Evolutionary conservation across 2,888 invertebrate genomes (phyloP), one percentile per base, ranked within the genome.

Genomic region (Belgica antarctica): DNA sequence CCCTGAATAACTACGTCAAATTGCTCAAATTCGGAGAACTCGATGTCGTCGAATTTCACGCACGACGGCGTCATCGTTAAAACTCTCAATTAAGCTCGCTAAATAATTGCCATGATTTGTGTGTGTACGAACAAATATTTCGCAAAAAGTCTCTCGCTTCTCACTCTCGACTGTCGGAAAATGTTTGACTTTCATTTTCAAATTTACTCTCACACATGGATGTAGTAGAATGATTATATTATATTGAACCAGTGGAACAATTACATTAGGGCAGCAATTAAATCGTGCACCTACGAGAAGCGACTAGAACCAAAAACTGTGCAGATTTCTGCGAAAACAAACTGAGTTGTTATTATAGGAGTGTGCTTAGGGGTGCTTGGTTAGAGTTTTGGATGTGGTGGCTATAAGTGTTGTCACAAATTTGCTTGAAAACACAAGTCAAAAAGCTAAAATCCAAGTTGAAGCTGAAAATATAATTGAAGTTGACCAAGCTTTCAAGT

Each of bases 121-220:
- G 46, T 47, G 25, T 41, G 47, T 27, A 65, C 65, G 65, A 46
- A 36, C 41, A 65, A 65, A 65, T 27, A 46, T 47, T 47, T 15
- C 22, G 46, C 46, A 46, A 36, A 24, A 65, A 65, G 47, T 27
- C 25, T 47, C 28, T 15, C 22, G 15, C 41, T 41, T 41, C 41
- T 41, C 8, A n/a, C 41, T 41, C 41, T 10, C n/a, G n/a, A n/a
- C n/a, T n/a, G n/a, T n/a, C n/a, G n/a, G n/a, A n/a, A n/a, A n/a
- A 15, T 63, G 36, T 63, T 63, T 63, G 63, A 63, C 63, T 63
- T 63, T 63, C 63, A 63, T 41, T 63, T 63, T 63, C 63, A 63
- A 63, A 63, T 41, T 41, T 36, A 24, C n/a, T 41, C 15, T n/a
- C 25, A 41, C 41, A 41, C n/a, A 15, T n/a, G 41, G 2, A 2